Evolutionary conservation across 2,888 invertebrate genomes (phyloP).

Genomic region (Leptura quadrifasciata): DNA sequence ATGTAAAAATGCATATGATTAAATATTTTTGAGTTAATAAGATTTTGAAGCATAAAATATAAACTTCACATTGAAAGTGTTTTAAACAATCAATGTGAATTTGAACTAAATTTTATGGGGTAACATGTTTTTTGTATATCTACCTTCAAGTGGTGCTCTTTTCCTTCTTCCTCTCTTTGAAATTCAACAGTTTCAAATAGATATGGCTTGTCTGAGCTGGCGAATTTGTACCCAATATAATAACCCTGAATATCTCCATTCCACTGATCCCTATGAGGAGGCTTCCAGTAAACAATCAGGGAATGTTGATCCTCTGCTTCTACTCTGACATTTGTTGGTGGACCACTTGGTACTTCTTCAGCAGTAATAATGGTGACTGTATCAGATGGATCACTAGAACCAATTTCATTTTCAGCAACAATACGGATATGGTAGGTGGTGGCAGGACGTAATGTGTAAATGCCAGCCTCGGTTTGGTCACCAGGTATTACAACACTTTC

Average conservation of each 20-base stretch:
- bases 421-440: slow-evolving; percentile 95
- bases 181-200: slow-evolving; percentile 94
- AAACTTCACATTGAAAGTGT: too few species aligned
- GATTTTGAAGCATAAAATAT: too few species aligned
- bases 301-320: slow-evolving; percentile 92
- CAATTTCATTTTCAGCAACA: slow-evolving; percentile 95
- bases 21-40: neutral
- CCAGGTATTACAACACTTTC: slow-evolving; percentile 93
- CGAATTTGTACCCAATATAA: slow-evolving; percentile 92
- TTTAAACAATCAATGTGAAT: neutral
- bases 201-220: slow-evolving; percentile 89
- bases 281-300: slow-evolving; percentile 92
- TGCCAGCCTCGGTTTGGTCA: slow-evolving; percentile 91
- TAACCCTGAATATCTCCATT: slow-evolving; percentile 94
- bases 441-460: slow-evolving; percentile 91
- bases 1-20: neutral
- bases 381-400: slow-evolving; percentile 94
- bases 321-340: slow-evolving; percentile 88
- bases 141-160: slow-evolving; percentile 86
- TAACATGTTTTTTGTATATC: neutral
- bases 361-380: slow-evolving; percentile 96
- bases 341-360: slow-evolving; percentile 87
- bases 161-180: slow-evolving; percentile 92
- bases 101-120: neutral
- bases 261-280: slow-evolving; percentile 92